These are phyloP conservation scores for Hestina assimilis DNA, from an alignment of 1,140 invertebrate species.

Conservation along the genomic window DNA sequence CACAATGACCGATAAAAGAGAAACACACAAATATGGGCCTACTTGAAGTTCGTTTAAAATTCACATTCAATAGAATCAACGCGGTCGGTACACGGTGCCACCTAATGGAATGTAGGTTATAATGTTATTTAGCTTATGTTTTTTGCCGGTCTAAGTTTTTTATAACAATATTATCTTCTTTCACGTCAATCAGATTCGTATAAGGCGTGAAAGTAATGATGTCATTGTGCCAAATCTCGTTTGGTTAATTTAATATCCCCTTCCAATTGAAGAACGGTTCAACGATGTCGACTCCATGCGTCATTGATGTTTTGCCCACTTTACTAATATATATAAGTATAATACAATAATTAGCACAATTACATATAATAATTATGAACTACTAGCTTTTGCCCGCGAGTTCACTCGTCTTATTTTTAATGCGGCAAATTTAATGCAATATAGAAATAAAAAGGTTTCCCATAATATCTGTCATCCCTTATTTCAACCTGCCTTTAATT, in stretches of 20 bases:
- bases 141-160: constrained; percentile 67
- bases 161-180: constrained; percentile 73
- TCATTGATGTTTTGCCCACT: background rate
- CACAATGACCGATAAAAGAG: constrained; percentile 72
- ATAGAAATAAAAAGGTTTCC: too few species aligned
- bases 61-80: constrained; percentile 56
- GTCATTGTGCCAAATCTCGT: constrained; percentile 61
- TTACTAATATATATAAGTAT: background rate
- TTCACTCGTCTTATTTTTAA: too few species aligned
- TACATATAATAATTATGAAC: too few species aligned
- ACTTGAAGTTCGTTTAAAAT: constrained; percentile 65
- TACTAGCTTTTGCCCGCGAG: too few species aligned
- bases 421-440: too few species aligned
- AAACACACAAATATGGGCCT: constrained; percentile 69
- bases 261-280: constrained; percentile 36
- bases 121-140: constrained; percentile 71
- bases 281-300: background rate
- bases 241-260: constrained; percentile 48
- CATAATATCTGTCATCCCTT: too few species aligned
- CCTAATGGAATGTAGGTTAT: constrained; percentile 75
- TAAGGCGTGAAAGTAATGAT: constrained; percentile 74
- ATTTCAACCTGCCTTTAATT: too few species aligned
- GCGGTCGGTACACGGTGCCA: constrained; percentile 45
- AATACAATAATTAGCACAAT: background rate
- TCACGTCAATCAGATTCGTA: constrained; percentile 67